Evolutionary conservation across 2,113 vertebrate species (phyloP).

Genomic region (Athene cunicularia): DNA sequence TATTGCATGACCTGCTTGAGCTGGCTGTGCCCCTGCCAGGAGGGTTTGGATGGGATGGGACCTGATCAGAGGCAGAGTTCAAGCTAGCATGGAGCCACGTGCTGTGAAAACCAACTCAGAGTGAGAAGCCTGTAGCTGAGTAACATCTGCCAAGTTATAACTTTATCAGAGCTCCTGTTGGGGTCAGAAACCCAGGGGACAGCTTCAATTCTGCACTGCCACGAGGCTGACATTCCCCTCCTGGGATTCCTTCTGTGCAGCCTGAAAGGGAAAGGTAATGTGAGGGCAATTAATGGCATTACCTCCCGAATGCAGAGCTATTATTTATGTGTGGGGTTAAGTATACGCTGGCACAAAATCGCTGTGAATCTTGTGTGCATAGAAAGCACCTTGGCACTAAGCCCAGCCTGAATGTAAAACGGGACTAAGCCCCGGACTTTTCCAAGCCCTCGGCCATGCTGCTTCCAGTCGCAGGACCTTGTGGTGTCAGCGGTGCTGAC

Average conservation of each 20-base stretch:
- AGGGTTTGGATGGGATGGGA: not conserved
- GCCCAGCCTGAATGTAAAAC: not conserved
- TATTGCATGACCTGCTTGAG: rapidly evolving
- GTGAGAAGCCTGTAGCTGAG: not conserved
- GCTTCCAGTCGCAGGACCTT: not conserved
- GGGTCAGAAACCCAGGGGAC: not conserved
- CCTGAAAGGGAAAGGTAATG: constrained; percentile 35
- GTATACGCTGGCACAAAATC: not conserved
- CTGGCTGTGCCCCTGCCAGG: not conserved
- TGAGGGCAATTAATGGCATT: constrained; percentile 4
- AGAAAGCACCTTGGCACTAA: not conserved
- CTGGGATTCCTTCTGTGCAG: not conserved
- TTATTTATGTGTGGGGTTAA: not conserved
- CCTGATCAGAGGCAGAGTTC: not conserved
- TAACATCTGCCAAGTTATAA: not conserved
- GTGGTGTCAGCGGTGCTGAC: not conserved
- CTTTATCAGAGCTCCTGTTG: not conserved
- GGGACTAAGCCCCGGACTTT: not conserved
- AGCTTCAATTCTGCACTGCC: not conserved
- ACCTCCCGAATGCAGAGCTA: not conserved
- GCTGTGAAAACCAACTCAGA: not conserved
- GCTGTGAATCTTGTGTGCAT: not conserved
- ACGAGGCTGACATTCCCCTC: not conserved
- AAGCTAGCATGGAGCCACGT: not conserved
- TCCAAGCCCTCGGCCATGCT: not conserved